These are phyloP conservation scores for Baccha elongata DNA, from an alignment of 2,888 invertebrate species.

Conservation along the genomic window DNA sequence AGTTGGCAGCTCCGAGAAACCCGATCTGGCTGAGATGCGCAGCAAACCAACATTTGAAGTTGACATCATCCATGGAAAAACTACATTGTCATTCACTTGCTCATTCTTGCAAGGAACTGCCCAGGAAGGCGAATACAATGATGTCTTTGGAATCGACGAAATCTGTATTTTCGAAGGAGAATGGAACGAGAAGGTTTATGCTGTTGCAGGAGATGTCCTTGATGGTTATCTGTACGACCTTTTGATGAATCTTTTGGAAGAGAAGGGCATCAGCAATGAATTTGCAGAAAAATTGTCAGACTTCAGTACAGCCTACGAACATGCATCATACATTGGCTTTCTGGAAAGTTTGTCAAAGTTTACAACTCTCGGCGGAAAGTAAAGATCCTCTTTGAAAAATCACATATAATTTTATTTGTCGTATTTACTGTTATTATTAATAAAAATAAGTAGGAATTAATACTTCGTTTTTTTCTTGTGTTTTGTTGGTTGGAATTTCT, in stretches of 20 bases:
- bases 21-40: conserved; percentile 91
- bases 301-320: conserved; percentile 96
- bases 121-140: conserved; percentile 90
- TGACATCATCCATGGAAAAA: conserved; percentile 90
- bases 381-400: conserved; percentile 52
- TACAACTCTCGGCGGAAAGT: conserved; percentile 84
- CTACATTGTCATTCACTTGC: conserved; percentile 93
- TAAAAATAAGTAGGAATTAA: conserved; percentile 56
- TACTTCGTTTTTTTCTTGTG: neutral
- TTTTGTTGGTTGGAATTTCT: neutral
- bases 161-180: conserved; percentile 94
- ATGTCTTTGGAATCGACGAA: conserved; percentile 96
- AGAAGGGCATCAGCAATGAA: conserved; percentile 96
- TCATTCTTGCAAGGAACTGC: conserved; percentile 88
- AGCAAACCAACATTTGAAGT: conserved; percentile 96
- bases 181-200: conserved; percentile 93
- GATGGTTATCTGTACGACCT: conserved; percentile 98
- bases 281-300: conserved; percentile 95
- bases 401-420: conserved; percentile 45
- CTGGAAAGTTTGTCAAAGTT: conserved; percentile 93
- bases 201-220: conserved; percentile 96
- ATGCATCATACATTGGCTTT: conserved; percentile 93
- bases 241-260: conserved; percentile 96
- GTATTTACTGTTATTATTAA: conserved; percentile 55
- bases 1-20: conserved; percentile 85